Evolutionary conservation across 2,113 vertebrate genomes (phyloP), one percentile per base, ranked within the genome.

Genomic region (Protobothrops mucrosquamatus): DNA sequence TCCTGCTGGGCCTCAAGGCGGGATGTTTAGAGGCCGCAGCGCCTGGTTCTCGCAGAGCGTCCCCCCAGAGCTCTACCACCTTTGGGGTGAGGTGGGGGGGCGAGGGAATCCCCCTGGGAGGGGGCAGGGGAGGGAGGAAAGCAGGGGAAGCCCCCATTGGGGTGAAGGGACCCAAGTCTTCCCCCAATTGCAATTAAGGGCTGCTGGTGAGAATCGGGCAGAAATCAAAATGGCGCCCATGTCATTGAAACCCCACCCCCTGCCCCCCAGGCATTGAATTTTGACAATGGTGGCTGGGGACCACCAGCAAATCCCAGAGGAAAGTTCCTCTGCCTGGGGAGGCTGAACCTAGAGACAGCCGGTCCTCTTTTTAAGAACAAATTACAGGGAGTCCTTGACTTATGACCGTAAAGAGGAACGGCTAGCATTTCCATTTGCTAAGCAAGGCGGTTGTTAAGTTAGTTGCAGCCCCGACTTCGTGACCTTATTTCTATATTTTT

Each of bases 1-100:
- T 22, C 15, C 51, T 0, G 2, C 2, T 0, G 0, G 0, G 1
- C 4, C 0, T 0, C 2, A 34, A 34, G 0, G 23, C 64, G 87
- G 90, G 14, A 98, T 98, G 98, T 98, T 97, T 92, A 87, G 43
- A 0, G 97, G 97, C 7, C 93, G 6, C 89, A 93, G 93, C 0
- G 98, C 96, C 1, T 98, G 98, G 98, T 98, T 98, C 93, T 98
- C 97, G 0, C 56, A 96, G 74, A 98, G 98, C 55, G 97, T 98
- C 39, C 9, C 94, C 89, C 43, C 7, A 0, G 94, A 96, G 23
- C 95, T 96, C 15, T 94, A 94, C 94, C 85, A 87, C 54, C 87
- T 98, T 23, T 98, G 98, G 98, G 98, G 98, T 98, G 96, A 96
- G 97, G 64, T 46, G 3, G 29, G 4, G 51, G 12, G 7, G 24